Percentiles rank a stretch among this genome's conserved stretches.
phyloP scores from a whole-genome alignment of 2,113 vertebrate species.

The Columba janthina region DNA sequence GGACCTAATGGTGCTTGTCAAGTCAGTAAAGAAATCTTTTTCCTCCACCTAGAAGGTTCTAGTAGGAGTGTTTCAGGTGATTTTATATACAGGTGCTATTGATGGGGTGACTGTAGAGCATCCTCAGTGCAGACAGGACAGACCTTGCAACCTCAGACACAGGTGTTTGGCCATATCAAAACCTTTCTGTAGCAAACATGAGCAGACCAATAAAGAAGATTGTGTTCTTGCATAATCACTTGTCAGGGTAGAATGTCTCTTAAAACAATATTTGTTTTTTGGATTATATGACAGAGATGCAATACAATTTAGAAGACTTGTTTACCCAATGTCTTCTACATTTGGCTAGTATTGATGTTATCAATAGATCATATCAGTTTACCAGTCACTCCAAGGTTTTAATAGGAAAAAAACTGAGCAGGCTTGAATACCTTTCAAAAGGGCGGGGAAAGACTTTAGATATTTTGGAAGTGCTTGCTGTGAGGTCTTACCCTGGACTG shows the following conservation, averaged over 20 bases:
- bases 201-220: not conserved
- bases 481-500: not conserved
- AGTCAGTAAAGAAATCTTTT: not conserved
- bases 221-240: not conserved
- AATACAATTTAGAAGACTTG: not conserved
- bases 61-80: not conserved
- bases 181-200: not conserved
- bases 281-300: not conserved
- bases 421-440: not conserved
- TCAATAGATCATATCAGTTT: not conserved
- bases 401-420: not conserved
- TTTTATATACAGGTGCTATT: not conserved
- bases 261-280: not conserved
- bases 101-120: not conserved
- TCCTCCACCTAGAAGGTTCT: not conserved
- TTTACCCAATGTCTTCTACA: not conserved
- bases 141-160: not conserved
- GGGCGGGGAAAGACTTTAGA: not conserved
- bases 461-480: not conserved
- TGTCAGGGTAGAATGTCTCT: not conserved
- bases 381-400: not conserved
- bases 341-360: not conserved
- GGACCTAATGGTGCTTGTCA: not conserved
- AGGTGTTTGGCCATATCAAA: not conserved
- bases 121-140: too few relatives aligned